Evolutionary conservation across 2,113 vertebrate genomes (phyloP).

Genomic region (Nyctibius bracteatus): DNA sequence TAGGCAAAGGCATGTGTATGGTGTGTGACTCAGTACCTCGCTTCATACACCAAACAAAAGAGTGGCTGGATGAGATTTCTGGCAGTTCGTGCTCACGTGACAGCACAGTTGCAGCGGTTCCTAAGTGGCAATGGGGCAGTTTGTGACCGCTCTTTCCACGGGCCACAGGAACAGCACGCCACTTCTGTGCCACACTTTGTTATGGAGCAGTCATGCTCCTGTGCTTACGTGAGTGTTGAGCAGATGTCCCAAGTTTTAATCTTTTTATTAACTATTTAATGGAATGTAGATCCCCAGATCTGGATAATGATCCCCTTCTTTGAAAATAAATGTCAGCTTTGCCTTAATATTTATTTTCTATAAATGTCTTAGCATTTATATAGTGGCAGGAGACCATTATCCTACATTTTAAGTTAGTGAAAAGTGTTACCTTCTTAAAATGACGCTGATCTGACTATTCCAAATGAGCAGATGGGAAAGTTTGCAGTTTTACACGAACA

Average conservation of each 20-base stretch:
- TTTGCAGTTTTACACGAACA: constrained; percentile 69
- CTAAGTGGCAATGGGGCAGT: not conserved
- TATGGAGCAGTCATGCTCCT: not conserved
- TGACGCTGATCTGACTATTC: constrained; percentile 63
- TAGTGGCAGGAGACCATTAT: constrained; percentile 63
- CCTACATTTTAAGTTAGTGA: constrained; percentile 51
- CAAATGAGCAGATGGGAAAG: constrained; percentile 52
- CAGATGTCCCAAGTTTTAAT: constrained; percentile 5
- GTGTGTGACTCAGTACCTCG: not conserved
- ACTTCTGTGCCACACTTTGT: not conserved
- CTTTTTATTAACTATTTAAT: constrained; percentile 11
- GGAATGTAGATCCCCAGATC: constrained; percentile 49
- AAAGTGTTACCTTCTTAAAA: constrained; percentile 82
- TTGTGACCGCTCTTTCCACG: not conserved
- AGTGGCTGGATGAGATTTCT: not conserved
- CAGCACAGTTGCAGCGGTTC: not conserved
- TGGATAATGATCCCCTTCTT: constrained; percentile 68
- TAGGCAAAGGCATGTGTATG: not conserved
- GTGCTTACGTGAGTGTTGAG: not conserved
- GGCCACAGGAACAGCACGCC: not conserved
- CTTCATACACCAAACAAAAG: not conserved
- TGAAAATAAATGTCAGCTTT: constrained; percentile 78
- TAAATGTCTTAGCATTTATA: constrained; percentile 76
- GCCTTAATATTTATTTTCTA: constrained; percentile 80
- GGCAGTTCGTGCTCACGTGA: not conserved